Conservation (phyloP, 2,888 invertebrate genomes). For the Pterobdella sp. region DNA sequence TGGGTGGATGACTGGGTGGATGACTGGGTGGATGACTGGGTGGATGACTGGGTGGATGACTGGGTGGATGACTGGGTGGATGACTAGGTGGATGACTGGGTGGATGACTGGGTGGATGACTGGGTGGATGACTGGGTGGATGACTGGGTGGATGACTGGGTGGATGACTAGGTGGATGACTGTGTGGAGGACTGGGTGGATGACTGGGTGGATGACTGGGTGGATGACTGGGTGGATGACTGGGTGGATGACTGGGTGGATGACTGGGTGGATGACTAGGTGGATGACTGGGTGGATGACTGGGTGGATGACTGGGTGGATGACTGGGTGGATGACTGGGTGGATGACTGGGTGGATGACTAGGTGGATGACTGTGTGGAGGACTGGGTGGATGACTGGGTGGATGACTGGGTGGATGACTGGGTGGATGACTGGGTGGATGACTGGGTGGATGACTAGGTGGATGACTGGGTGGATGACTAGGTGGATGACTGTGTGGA, state of each 20-base stretch:
- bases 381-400: neutral
- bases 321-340: slow-evolving; percentile 3
- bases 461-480: slow-evolving; percentile 15
- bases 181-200: neutral
- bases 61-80: neutral
- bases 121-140: neutral
- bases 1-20: neutral
- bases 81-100: neutral
- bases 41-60: neutral
- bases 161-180: neutral
- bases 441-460: neutral
- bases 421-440: neutral
- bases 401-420: slow-evolving; percentile 7
- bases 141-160: neutral
- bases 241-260: neutral
- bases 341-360: slow-evolving; percentile 9
- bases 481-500: slow-evolving; percentile 14
- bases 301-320: slow-evolving; percentile 8
- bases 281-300: slow-evolving; percentile 6
- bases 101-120: neutral
- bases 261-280: neutral
- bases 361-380: neutral
- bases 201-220: neutral
- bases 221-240: neutral
- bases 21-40: neutral